Evolutionary conservation across 2,888 invertebrate species (phyloP).

Genomic region (Achlya flavicornis): DNA sequence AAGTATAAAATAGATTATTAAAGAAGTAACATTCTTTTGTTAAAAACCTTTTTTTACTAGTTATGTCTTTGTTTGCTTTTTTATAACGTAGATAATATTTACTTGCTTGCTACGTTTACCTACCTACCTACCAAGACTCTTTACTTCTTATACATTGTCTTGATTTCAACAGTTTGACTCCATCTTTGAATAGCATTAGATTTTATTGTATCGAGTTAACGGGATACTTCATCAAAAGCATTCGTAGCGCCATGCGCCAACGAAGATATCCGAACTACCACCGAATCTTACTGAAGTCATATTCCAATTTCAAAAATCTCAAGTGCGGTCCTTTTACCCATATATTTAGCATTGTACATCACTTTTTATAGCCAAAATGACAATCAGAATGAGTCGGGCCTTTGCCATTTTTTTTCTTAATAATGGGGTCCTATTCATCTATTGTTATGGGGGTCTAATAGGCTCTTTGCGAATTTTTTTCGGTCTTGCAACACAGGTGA

Average conservation of each 20-base stretch:
- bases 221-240: background rate
- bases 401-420: constrained; percentile 64
- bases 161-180: background rate
- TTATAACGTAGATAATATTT: no score
- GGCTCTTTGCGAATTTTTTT: constrained; percentile 58
- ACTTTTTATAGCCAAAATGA: constrained; percentile 65
- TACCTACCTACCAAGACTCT: no score
- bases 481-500: constrained; percentile 53
- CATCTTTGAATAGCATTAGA: background rate
- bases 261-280: background rate
- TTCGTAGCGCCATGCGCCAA: constrained; percentile 20
- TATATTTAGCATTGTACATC: constrained; percentile 57
- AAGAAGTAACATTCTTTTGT: no score
- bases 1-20: no score
- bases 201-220: background rate
- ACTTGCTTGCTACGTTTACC: no score
- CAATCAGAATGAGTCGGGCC: constrained; percentile 56
- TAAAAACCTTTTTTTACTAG: no score
- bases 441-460: constrained; percentile 70
- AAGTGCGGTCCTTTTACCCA: constrained; percentile 36
- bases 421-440: constrained; percentile 56
- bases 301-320: constrained; percentile 19
- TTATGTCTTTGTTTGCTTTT: no score
- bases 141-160: no score
- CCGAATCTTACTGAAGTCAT: constrained; percentile 20